phyloP scores from a whole-genome alignment of 2,888 invertebrate species.

The Girardia tigrina region DNA sequence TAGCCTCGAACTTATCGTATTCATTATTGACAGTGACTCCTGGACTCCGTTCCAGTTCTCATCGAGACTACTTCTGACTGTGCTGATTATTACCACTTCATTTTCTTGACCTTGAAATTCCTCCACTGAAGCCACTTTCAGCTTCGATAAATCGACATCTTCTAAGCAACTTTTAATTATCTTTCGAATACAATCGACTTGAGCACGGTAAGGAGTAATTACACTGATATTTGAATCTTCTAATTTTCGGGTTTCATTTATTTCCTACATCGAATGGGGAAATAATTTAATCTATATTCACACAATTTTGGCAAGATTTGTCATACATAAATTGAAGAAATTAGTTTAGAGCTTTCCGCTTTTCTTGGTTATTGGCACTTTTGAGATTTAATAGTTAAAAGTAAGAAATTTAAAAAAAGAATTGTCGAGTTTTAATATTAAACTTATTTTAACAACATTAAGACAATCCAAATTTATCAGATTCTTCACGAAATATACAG shows the following conservation, averaged over 20 bases:
- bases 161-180: slow-evolving; percentile 48
- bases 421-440: too few relatives aligned
- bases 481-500: too few relatives aligned
- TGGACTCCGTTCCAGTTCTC: neutral
- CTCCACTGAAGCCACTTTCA: slow-evolving; percentile 66
- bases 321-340: too few relatives aligned
- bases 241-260: neutral
- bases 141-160: slow-evolving; percentile 49
- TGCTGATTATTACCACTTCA: slow-evolving; percentile 44
- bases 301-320: too few relatives aligned
- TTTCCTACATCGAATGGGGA: too few relatives aligned
- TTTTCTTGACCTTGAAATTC: slow-evolving; percentile 60
- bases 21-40: neutral
- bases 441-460: too few relatives aligned
- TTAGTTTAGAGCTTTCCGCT: too few relatives aligned
- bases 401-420: too few relatives aligned
- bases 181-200: slow-evolving; percentile 59
- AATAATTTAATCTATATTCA: too few relatives aligned
- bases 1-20: slow-evolving; percentile 44
- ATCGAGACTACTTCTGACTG: slow-evolving; percentile 39
- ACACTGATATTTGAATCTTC: slow-evolving; percentile 62
- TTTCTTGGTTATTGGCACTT: too few relatives aligned
- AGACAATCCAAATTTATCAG: too few relatives aligned
- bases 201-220: slow-evolving; percentile 78
- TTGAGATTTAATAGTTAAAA: too few relatives aligned